Base-by-base conservation (phyloP, 1,140 invertebrate genomes). In the Euura saliciscinereae region DNA sequence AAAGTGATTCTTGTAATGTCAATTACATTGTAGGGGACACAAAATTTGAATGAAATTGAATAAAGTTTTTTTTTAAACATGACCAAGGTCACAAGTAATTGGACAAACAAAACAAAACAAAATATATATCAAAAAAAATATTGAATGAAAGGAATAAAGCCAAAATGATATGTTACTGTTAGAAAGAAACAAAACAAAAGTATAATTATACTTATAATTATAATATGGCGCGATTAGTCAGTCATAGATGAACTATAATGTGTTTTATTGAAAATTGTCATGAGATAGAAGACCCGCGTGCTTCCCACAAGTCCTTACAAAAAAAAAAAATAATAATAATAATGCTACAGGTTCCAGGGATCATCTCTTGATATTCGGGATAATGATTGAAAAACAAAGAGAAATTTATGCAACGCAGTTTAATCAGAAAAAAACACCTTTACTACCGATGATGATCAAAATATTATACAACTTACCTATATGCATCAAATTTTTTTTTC, bases 21-120 rank as follows among this genome's bases (percentile, higher is more conserved):
- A 59, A 59, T 59, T 59, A 59, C 51, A 59, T 59, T 59, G 51
- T 59, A 59, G 51, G 28, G 51, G 51, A 59, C 51, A 59, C 51
- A 59, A 59, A 5, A 28, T 28, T 59, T 59, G 51, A 6, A 59
- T 11, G 13, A 59, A 59, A 6, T 28, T 28, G 28, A 28, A 28
- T 28, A 28, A 28, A 28, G 28, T 28, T 28, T 28, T 28, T 28
- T 28, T 28, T 28, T 28, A 28, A 59, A 59, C 10, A 59, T 11
- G 13, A 51, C 46, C 7, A 51, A 51, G n/a, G 28, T 28, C 28
- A 28, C 28, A 28, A 28, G 28, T 28, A 28, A 28, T 28, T 28
- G 28, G 46, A 51, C 10, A 59, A 59, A 59, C 10, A 59, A 59
- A 59, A 59, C 3, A 59, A 59, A 59, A 59, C 51, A 59, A 59